phyloP scores from a whole-genome alignment of 2,797 vertebrate species.

The Tiaroga cobitis region DNA sequence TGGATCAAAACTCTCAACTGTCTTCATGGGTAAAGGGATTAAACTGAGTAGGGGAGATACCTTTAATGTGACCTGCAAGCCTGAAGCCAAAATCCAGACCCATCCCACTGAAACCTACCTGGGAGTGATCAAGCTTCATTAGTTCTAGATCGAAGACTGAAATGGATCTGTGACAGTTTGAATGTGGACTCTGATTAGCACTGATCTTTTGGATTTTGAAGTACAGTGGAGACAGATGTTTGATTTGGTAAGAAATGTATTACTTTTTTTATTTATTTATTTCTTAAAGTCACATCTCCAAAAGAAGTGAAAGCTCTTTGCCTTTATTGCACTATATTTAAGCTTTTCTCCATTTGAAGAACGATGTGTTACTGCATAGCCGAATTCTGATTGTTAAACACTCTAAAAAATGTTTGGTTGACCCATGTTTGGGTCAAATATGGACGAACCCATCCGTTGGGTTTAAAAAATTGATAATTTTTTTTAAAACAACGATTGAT shows the following conservation, averaged over 20 bases:
- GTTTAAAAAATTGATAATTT: background rate
- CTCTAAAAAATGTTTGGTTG: background rate
- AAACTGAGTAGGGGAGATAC: rapidly evolving
- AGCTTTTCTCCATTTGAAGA: background rate
- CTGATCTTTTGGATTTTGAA: background rate
- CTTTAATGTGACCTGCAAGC: conserved; percentile 38
- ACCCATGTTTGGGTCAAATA: background rate
- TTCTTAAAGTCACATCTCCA: background rate
- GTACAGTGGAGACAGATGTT: background rate
- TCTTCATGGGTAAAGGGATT: conserved; percentile 61
- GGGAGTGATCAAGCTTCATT: conserved; percentile 55
- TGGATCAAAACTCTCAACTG: conserved; percentile 58
- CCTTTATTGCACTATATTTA: conserved; percentile 42
- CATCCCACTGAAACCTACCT: conserved; percentile 31
- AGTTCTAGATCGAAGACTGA: background rate
- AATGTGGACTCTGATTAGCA: conserved; percentile 31
- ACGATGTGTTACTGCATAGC: background rate
- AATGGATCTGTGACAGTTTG: conserved; percentile 8
- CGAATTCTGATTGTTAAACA: background rate
- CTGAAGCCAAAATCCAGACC: rapidly evolving
- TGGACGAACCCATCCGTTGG: background rate
- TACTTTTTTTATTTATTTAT: conserved; percentile 15
- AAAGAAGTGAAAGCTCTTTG: background rate
- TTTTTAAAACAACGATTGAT: no score
- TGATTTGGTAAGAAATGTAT: background rate